Evolutionary conservation across 2,797 vertebrate genomes (phyloP).

Genomic region (Epinephelus awoara): DNA sequence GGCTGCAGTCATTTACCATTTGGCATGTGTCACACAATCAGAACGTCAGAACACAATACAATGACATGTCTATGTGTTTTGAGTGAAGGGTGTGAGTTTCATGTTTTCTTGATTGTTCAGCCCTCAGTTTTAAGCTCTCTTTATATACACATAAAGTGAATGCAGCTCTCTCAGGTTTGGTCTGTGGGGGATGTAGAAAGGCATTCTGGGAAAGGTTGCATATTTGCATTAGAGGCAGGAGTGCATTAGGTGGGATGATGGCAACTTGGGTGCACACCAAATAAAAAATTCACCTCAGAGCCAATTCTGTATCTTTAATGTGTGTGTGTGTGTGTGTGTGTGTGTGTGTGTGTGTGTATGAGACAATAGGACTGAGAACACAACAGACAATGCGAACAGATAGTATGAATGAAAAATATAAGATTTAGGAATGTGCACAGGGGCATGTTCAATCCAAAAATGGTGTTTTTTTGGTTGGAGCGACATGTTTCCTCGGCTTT

Average conservation of each 20-base stretch:
- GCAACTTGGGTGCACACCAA: not conserved
- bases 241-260: not conserved
- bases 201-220: conserved; percentile 5
- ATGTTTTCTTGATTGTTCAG: not conserved
- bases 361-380: not conserved
- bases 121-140: not conserved
- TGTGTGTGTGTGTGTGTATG: too few species aligned
- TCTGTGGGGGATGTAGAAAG: conserved; percentile 2
- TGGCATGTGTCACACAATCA: not conserved
- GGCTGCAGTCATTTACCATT: not conserved
- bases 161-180: not conserved
- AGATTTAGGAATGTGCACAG: too few species aligned
- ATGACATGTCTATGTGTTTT: not conserved
- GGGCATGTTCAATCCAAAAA: too few species aligned
- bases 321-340: not conserved
- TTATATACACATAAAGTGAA: not conserved
- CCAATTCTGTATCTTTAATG: not conserved
- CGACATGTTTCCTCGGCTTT: too few species aligned
- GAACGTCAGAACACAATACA: not conserved
- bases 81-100: not conserved
- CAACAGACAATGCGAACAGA: not conserved
- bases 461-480: too few species aligned
- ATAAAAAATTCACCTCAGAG: not conserved
- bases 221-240: not conserved
- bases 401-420: not conserved